phyloP scores from a whole-genome alignment of 1,140 invertebrate genomes.

The Caenorhabditis briggsae region DNA sequence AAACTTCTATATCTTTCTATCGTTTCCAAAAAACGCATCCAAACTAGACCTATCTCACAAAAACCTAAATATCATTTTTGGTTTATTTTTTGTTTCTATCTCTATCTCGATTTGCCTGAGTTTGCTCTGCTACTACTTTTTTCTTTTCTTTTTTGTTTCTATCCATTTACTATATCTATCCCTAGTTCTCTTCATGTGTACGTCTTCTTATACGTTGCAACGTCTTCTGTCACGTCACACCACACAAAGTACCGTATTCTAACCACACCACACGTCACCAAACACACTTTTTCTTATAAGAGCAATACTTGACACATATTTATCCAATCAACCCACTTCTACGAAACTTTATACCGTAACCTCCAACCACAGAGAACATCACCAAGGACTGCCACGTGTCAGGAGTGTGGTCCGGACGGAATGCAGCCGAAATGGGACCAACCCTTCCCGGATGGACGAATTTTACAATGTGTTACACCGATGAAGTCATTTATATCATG shows the following conservation, averaged over 20 bases:
- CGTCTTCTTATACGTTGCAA: constrained; percentile 32
- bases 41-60: background rate
- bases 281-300: background rate
- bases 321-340: constrained; percentile 45
- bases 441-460: constrained; percentile 86
- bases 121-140: background rate
- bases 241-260: constrained; percentile 26
- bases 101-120: constrained; percentile 37
- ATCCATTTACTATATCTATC: constrained; percentile 34
- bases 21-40: background rate
- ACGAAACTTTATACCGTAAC: constrained; percentile 55
- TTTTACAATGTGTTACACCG: constrained; percentile 87
- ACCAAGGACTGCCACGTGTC: constrained; percentile 84
- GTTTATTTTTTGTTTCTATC: background rate
- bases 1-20: background rate
- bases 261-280: background rate
- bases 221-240: constrained; percentile 20
- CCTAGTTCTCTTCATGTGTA: constrained; percentile 43
- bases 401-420: constrained; percentile 84
- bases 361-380: constrained; percentile 82
- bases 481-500: constrained; percentile 82
- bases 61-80: background rate
- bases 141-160: constrained; percentile 1
- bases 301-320: background rate
- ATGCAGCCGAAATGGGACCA: constrained; percentile 74